These are phyloP conservation scores for Conus canariensis DNA, from an alignment of 2,888 invertebrate species.

Conservation along the genomic window DNA sequence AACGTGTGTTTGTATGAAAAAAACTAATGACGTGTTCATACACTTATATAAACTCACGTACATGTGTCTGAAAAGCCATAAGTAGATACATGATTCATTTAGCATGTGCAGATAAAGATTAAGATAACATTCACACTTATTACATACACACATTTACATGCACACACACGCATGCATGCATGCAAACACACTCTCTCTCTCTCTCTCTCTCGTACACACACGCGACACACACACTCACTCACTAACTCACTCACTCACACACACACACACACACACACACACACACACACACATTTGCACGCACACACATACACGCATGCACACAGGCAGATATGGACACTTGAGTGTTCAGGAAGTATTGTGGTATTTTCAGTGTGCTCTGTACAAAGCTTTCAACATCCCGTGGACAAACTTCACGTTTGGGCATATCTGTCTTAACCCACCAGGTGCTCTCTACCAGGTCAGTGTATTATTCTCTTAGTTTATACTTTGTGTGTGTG, in stretches of 20 bases:
- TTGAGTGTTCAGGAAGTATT: neutral
- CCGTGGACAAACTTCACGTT: conserved; percentile 77
- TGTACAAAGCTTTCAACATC: conserved; percentile 75
- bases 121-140: neutral
- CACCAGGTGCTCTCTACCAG: conserved; percentile 77
- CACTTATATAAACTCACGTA: neutral
- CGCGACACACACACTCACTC: neutral
- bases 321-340: neutral
- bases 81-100: no score
- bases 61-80: neutral
- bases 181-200: neutral
- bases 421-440: conserved; percentile 74
- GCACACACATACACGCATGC: no score
- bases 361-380: conserved; percentile 47
- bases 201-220: neutral
- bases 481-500: neutral
- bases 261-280: conserved; percentile 11
- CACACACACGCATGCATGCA: neutral
- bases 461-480: conserved; percentile 49
- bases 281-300: neutral
- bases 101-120: no score
- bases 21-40: neutral
- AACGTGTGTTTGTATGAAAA: no score
- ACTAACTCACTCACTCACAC: neutral
- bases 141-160: neutral